These are phyloP conservation scores for Petrolisthes cinctipes DNA, from an alignment of 2,888 invertebrate genomes.

Conservation along the genomic window DNA sequence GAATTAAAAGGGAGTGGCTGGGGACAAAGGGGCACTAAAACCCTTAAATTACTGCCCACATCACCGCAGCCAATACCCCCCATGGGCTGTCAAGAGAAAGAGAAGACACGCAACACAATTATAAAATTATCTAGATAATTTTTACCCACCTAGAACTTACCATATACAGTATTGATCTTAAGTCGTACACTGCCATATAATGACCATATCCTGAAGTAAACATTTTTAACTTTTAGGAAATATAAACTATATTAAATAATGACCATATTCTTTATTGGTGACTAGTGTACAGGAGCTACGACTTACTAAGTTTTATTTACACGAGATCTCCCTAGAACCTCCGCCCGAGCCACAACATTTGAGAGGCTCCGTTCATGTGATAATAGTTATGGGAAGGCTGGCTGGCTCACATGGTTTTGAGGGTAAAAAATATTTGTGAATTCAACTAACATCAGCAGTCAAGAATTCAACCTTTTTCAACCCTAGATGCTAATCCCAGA, in stretches of 20 bases:
- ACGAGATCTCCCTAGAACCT: conserved; percentile 58
- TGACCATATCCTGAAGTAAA: no score
- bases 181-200: no score
- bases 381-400: conserved; percentile 42
- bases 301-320: conserved; percentile 50
- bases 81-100: no score
- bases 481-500: conserved; percentile 40
- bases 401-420: conserved; percentile 25
- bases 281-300: conserved; percentile 61
- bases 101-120: no score
- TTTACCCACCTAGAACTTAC: no score
- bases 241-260: neutral
- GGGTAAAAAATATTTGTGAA: conserved; percentile 17
- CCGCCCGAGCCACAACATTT: conserved; percentile 16
- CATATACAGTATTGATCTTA: no score
- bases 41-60: no score
- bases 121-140: no score
- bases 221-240: no score
- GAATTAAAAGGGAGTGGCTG: no score
- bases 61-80: no score
- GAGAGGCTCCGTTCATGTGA: conserved; percentile 9
- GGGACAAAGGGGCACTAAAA: no score
- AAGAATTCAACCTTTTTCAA: conserved; percentile 25
- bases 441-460: neutral
- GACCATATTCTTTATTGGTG: conserved; percentile 55